Evolutionary conservation across 2,888 invertebrate species (phyloP), one percentile per base, ranked within the genome.

Genomic region (Allophyes oxyacanthae): DNA sequence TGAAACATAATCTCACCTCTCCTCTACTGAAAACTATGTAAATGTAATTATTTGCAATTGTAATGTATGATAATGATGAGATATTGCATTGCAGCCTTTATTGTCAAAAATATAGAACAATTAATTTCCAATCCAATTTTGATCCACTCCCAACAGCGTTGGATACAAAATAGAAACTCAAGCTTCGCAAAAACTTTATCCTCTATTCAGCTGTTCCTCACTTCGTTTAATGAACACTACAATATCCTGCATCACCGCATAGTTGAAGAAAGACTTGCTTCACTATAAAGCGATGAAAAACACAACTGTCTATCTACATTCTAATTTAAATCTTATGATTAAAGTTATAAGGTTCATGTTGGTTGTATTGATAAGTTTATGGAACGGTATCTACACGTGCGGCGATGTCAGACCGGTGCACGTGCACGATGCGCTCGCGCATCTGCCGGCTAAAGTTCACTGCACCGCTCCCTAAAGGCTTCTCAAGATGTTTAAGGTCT

Each of bases 371-470:
- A 13, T 38, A 44, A 32, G 6, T 33, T 34, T 34, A 33, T 46
- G 13, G 41, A 36, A 58, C 44, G 40, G 55, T 55, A 58, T 60
- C 53, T 72, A 59, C 79, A 84, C 82, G 82, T 84, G 85, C 74
- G 67, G 62, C 68, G 72, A 75, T 58, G 71, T 65, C 55, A 49
- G 43, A 11, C 70, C 57, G 57, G 60, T 82, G 79, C 86, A 86
- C 86, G 85, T 85, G 86, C 77, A 70, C 46, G 65, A 45, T 73
- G 74, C 77, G 74, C 65, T 15, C 28, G 72, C 77, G 72, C 77
- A 87, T 86, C 87, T 87, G 87, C 79, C 71, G 72, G 20, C 45
- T 55, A 63, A 81, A 75, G 87, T 85, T 87, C 87, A 87, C 77
- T 86, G 87, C 81, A 82, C 86, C 71, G 58, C 62, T 64, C 73